Percentiles rank a stretch among this genome's conserved stretches.
Conservation (phyloP, 1,140 invertebrate species). For the Leptinotarsa undecemlineata region DNA sequence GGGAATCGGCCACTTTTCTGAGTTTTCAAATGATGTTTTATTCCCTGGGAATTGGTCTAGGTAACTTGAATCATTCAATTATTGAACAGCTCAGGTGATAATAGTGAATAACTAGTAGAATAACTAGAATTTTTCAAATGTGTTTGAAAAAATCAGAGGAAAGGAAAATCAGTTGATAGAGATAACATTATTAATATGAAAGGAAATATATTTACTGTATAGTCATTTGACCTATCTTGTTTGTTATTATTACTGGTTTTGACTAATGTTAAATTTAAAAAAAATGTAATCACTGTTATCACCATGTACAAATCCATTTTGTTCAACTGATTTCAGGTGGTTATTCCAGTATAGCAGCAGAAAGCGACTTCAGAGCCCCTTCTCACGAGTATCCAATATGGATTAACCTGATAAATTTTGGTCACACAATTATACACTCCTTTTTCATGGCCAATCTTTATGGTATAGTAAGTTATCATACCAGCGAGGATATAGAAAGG, state of each 20-base stretch:
- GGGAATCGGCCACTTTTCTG: neutral
- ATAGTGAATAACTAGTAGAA: too few species aligned
- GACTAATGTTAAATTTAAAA: neutral
- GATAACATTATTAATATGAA: too few species aligned
- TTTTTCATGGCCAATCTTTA: slow-evolving; percentile 5
- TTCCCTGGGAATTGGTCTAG: neutral
- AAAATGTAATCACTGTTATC: too few species aligned
- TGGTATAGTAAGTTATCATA: slow-evolving; percentile 9
- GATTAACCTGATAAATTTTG: slow-evolving; percentile 10
- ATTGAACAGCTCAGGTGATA: too few species aligned
- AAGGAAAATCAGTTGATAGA: too few species aligned
- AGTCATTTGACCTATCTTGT: too few species aligned
- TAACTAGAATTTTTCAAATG: too few species aligned
- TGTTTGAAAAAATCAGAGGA: too few species aligned
- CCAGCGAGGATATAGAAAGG: neutral
- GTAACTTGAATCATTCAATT: neutral
- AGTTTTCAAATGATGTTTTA: neutral
- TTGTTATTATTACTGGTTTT: too few species aligned
- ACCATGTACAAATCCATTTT: too few species aligned
- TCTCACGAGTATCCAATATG: neutral
- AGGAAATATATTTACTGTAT: too few species aligned
- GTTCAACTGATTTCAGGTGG: slow-evolving; percentile 14
- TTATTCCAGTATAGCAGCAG: slow-evolving; percentile 14
- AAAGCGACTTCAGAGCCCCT: slow-evolving; percentile 13
- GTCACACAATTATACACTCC: neutral